Percentiles rank a stretch among this genome's conserved stretches.
These are phyloP conservation scores for Pterobdella sp. DNA, from an alignment of 2,888 invertebrate genomes.

Conservation along the genomic window DNA sequence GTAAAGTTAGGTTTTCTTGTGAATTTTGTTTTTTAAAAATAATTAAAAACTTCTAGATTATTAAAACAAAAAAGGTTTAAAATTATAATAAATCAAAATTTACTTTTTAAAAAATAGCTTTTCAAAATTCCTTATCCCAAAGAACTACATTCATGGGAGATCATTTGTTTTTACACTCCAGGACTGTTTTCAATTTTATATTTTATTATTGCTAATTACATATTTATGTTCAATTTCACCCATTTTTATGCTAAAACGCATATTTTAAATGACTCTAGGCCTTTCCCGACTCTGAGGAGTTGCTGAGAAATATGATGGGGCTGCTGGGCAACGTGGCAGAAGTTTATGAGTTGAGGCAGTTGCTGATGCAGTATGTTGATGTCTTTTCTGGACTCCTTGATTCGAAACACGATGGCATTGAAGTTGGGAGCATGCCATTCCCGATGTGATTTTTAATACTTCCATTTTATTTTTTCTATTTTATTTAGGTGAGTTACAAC, in stretches of 20 bases:
- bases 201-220: too few relatives aligned
- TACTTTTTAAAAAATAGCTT: background rate
- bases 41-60: too few relatives aligned
- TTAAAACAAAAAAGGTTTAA: too few relatives aligned
- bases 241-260: too few relatives aligned
- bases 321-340: slow-evolving; percentile 85
- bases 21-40: too few relatives aligned
- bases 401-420: slow-evolving; percentile 63
- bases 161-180: too few relatives aligned
- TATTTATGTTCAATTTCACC: too few relatives aligned
- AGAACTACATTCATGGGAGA: too few relatives aligned
- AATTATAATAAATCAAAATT: background rate
- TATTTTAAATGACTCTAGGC: slow-evolving; percentile 62
- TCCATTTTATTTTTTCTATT: slow-evolving; percentile 47
- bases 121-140: too few relatives aligned
- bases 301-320: slow-evolving; percentile 96
- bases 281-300: slow-evolving; percentile 78
- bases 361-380: slow-evolving; percentile 77
- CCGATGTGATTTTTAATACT: background rate
- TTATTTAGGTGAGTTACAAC: slow-evolving; percentile 92
- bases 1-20: too few relatives aligned
- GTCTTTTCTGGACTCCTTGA: slow-evolving; percentile 74
- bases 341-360: slow-evolving; percentile 69
- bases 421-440: background rate
- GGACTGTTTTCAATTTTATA: too few relatives aligned